These are phyloP conservation scores for Cydia splendana DNA, from an alignment of 1,140 invertebrate species.

Conservation along the genomic window DNA sequence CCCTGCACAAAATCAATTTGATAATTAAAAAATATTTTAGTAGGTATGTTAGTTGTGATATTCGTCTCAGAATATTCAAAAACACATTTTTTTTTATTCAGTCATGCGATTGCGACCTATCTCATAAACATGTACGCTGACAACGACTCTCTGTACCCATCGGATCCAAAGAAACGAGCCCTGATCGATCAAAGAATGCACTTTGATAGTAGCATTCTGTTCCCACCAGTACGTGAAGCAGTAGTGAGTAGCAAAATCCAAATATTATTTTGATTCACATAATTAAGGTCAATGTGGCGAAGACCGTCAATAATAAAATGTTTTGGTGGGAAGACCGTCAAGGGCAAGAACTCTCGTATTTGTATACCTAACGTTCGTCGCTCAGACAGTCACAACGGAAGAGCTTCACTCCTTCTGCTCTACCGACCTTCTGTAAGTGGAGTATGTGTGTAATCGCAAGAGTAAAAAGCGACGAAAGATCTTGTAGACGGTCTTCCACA, in stretches of 20 bases:
- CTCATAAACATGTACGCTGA: slow-evolving; percentile 80
- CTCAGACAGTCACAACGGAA: no score
- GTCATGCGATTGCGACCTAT: slow-evolving; percentile 82
- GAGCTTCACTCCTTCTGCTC: no score
- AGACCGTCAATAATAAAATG: neutral
- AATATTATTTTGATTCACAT: neutral
- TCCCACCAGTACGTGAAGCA: slow-evolving; percentile 46
- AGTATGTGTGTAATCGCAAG: no score
- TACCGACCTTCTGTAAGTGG: no score
- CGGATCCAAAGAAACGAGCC: slow-evolving; percentile 78
- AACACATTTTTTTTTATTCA: slow-evolving; percentile 48
- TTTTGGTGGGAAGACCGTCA: neutral
- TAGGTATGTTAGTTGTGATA: no score
- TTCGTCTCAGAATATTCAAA: neutral
- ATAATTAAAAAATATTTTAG: no score
- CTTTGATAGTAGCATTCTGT: slow-evolving; percentile 81
- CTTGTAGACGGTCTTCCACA: no score
- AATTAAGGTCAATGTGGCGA: no score
- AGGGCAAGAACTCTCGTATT: no score
- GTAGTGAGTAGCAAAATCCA: slow-evolving; percentile 47
- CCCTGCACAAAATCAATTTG: neutral
- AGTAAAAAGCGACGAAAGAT: no score
- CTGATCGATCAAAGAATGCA: slow-evolving; percentile 81
- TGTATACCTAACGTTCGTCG: no score
- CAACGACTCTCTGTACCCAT: slow-evolving; percentile 81